Evolutionary conservation across 2,797 vertebrate genomes (phyloP).

Genomic region (Alosa sapidissima): DNA sequence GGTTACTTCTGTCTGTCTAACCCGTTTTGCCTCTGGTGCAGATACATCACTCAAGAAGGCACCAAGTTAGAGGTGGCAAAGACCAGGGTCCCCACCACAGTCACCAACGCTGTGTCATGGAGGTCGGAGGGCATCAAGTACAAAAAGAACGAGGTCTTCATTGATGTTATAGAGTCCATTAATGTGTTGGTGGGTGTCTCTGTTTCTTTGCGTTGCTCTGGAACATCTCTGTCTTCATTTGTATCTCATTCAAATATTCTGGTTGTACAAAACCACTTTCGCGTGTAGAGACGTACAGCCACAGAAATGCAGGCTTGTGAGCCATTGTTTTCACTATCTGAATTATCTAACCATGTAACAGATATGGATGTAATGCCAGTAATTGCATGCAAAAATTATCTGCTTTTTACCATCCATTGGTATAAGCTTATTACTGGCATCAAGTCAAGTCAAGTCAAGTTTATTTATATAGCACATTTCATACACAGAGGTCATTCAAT

Average conservation of each 20-base stretch:
- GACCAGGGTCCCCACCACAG: slow-evolving; percentile 85
- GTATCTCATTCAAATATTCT: neutral
- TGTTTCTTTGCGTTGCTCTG: neutral
- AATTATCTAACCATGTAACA: neutral
- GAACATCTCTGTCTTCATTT: neutral
- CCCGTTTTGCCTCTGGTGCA: slow-evolving; percentile 48
- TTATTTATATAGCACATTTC: too few relatives aligned
- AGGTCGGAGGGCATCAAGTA: slow-evolving; percentile 91
- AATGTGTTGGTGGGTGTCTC: slow-evolving; percentile 84
- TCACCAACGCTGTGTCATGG: slow-evolving; percentile 95
- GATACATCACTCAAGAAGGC: slow-evolving; percentile 92
- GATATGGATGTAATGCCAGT: neutral
- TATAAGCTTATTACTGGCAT: neutral
- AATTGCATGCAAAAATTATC: too few relatives aligned
- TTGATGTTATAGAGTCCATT: slow-evolving; percentile 92
- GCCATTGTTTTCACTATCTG: neutral
- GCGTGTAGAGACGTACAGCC: neutral
- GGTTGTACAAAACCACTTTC: neutral
- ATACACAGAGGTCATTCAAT: too few relatives aligned
- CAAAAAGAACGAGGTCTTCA: slow-evolving; percentile 96
- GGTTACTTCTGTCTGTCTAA: neutral
- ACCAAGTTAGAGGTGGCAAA: slow-evolving; percentile 86
- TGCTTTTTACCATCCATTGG: neutral
- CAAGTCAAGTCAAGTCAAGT: too few relatives aligned
- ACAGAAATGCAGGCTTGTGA: neutral